Evolutionary conservation across 1,140 invertebrate genomes (phyloP).

Genomic region (Mactra quadrangularis): DNA sequence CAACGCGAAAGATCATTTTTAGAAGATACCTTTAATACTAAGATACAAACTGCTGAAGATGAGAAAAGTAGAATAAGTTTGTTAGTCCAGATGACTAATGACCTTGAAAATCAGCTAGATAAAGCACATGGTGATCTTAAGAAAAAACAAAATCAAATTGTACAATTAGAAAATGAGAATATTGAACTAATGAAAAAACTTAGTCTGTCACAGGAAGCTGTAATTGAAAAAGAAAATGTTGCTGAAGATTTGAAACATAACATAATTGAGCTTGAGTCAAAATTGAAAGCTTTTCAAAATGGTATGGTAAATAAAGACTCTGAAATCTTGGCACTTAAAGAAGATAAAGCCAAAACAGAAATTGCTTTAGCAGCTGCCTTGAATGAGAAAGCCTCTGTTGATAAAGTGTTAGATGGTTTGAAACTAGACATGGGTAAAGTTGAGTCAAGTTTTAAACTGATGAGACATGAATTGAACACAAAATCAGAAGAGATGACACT

Average conservation of each 20-base stretch:
- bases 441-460: slow-evolving; percentile 82
- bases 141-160: slow-evolving; percentile 79
- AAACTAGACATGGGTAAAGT: slow-evolving; percentile 83
- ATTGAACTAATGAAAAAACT: slow-evolving; percentile 82
- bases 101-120: slow-evolving; percentile 82
- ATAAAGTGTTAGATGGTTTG: slow-evolving; percentile 81
- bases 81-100: slow-evolving; percentile 77
- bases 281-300: slow-evolving; percentile 78
- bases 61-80: slow-evolving; percentile 77
- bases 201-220: slow-evolving; percentile 80
- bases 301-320: slow-evolving; percentile 77
- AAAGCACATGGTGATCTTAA: slow-evolving; percentile 80
- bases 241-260: slow-evolving; percentile 81
- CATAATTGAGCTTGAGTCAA: slow-evolving; percentile 80
- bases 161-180: slow-evolving; percentile 81
- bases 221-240: slow-evolving; percentile 82
- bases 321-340: slow-evolving; percentile 80
- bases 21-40: slow-evolving; percentile 80
- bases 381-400: slow-evolving; percentile 83
- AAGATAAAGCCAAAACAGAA: slow-evolving; percentile 82
- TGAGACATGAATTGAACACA: slow-evolving; percentile 83
- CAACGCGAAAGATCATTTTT: slow-evolving; percentile 81
- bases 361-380: slow-evolving; percentile 81
- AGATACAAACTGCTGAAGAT: slow-evolving; percentile 82
- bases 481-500: slow-evolving; percentile 72